A percentile compares a stretch with the other conserved stretches of the same genome.
Conservation (phyloP, 1,140 invertebrate species). For the Brachionus manjavacas region DNA sequence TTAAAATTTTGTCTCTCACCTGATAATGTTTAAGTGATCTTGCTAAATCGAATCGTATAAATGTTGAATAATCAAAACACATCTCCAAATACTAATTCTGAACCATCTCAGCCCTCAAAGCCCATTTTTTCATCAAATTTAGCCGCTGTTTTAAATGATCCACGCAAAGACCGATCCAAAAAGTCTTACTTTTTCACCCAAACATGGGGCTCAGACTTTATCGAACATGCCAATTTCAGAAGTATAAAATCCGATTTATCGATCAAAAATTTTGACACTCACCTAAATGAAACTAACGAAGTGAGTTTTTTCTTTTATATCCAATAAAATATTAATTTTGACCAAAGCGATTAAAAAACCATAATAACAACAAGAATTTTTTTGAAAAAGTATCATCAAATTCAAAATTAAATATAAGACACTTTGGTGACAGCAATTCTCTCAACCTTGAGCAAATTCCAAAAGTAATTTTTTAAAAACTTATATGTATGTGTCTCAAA, state of each 20-base stretch:
- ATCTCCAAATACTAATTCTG: neutral
- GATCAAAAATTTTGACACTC: constrained; percentile 64
- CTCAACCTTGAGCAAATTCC: constrained; percentile 69
- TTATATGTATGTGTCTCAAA: too few species aligned
- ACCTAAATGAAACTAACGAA: constrained; percentile 72
- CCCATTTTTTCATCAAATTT: constrained; percentile 67
- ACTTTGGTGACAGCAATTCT: constrained; percentile 55
- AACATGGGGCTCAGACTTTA: constrained; percentile 91
- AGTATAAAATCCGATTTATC: neutral
- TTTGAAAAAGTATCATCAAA: neutral
- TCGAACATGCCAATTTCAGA: constrained; percentile 61
- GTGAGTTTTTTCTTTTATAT: neutral
- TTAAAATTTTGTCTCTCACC: neutral
- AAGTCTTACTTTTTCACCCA: constrained; percentile 81
- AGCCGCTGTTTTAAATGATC: constrained; percentile 91
- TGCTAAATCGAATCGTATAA: neutral
- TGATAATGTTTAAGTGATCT: neutral
- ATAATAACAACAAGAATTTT: constrained; percentile 52
- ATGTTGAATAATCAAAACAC: neutral
- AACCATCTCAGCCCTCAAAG: neutral
- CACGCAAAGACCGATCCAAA: constrained; percentile 67
- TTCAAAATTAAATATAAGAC: constrained; percentile 42
- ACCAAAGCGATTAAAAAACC: constrained; percentile 42
- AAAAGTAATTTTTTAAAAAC: constrained; percentile 54
- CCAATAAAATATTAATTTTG: neutral